Evolutionary conservation across 2,888 invertebrate species (phyloP).

Genomic region (Physocephala rufipes): DNA sequence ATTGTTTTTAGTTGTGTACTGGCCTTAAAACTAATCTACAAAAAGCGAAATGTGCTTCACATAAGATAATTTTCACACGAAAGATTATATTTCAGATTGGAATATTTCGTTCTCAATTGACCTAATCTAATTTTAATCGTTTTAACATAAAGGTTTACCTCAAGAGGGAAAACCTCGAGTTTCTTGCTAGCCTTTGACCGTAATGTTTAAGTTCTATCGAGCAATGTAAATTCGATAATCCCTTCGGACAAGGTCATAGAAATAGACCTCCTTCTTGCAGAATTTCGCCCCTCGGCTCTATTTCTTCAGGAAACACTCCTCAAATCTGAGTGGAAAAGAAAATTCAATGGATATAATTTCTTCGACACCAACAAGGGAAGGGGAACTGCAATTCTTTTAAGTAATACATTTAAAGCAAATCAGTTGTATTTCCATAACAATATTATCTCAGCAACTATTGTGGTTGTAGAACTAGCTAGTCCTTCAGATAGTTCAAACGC

Average conservation of each 20-base stretch:
- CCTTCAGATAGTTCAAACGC: too few relatives aligned
- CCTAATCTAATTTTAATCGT: too few relatives aligned
- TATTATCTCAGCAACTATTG: background rate
- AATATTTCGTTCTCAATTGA: too few relatives aligned
- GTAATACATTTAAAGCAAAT: background rate
- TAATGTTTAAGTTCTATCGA: background rate
- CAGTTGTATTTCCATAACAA: background rate
- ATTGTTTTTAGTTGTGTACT: too few relatives aligned
- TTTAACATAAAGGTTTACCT: background rate
- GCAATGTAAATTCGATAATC: background rate
- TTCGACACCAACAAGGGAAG: background rate
- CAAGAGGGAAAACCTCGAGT: background rate
- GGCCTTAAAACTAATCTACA: too few relatives aligned
- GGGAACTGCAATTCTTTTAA: background rate
- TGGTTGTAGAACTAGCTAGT: too few relatives aligned
- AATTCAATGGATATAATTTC: background rate
- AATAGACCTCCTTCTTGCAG: background rate
- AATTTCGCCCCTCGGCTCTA: background rate
- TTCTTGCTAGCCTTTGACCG: too few relatives aligned
- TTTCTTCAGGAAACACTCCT: background rate
- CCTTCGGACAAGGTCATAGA: background rate
- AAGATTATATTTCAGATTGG: too few relatives aligned
- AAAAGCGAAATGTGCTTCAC: too few relatives aligned
- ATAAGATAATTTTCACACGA: too few relatives aligned
- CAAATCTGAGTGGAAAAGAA: background rate